These are phyloP conservation scores for Tichodroma muraria DNA, from an alignment of 2,113 vertebrate species.

Conservation along the genomic window DNA sequence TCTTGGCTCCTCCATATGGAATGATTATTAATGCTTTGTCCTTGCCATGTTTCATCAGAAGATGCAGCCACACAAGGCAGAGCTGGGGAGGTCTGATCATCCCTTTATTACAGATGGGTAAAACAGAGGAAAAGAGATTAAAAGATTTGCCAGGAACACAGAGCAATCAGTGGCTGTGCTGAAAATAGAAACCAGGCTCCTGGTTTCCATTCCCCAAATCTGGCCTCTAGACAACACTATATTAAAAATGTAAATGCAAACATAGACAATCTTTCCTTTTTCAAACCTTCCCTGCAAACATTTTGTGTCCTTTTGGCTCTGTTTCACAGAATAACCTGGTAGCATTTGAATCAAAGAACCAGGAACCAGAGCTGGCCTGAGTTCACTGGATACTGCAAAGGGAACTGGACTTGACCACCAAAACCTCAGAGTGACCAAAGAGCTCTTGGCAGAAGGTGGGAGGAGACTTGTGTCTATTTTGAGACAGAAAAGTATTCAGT, in stretches of 20 bases:
- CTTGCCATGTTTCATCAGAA: background rate
- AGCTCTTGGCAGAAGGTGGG: slow-evolving; percentile 31
- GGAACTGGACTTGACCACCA: background rate
- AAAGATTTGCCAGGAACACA: slow-evolving; percentile 45
- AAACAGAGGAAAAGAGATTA: slow-evolving; percentile 54
- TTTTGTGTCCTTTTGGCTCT: background rate
- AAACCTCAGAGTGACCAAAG: slow-evolving; percentile 22
- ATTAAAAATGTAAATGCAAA: slow-evolving; percentile 54
- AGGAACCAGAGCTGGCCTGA: background rate
- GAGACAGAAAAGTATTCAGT: slow-evolving; percentile 22
- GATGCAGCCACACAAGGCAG: background rate
- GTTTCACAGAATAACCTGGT: background rate
- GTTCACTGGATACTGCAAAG: background rate
- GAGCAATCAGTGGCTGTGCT: slow-evolving; percentile 43
- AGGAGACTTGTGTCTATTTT: slow-evolving; percentile 42
- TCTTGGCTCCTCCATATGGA: background rate
- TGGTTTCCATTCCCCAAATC: slow-evolving; percentile 31
- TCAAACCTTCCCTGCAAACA: background rate
- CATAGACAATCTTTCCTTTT: background rate
- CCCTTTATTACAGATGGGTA: slow-evolving; percentile 40
- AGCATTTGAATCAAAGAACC: background rate
- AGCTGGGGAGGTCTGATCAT: slow-evolving; percentile 4
- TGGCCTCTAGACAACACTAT: slow-evolving; percentile 36
- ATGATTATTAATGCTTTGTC: background rate
- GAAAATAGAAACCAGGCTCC: slow-evolving; percentile 45